These are phyloP conservation scores for Acronicta psi DNA, from an alignment of 2,888 invertebrate species.

Conservation along the genomic window DNA sequence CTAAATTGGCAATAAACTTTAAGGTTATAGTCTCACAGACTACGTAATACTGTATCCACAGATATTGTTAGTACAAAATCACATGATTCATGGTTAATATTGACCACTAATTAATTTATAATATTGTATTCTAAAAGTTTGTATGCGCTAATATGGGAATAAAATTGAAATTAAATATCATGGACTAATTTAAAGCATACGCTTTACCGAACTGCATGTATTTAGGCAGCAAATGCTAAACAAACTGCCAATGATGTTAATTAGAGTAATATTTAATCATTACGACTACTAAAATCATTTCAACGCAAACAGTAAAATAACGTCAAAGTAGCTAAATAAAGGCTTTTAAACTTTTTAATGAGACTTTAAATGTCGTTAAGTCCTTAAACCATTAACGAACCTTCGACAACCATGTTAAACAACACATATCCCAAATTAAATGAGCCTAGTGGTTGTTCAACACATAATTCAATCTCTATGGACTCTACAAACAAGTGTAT, in stretches of 20 bases:
- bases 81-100: conserved; percentile 10
- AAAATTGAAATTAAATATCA: background rate
- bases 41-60: conserved; percentile 51
- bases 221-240: background rate
- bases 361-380: conserved; percentile 26
- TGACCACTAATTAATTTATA: background rate
- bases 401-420: conserved; percentile 17
- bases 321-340: conserved; percentile 8
- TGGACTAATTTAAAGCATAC: background rate
- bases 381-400: conserved; percentile 36
- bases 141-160: conserved; percentile 5
- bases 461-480: conserved; percentile 67
- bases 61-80: conserved; percentile 32
- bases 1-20: conserved; percentile 64
- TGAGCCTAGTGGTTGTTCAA: conserved; percentile 58
- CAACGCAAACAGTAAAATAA: conserved; percentile 4
- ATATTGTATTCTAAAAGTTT: background rate
- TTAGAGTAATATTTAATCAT: background rate
- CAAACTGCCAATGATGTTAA: background rate
- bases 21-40: conserved; percentile 60
- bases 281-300: conserved; percentile 5
- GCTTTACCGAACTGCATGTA: background rate
- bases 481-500: conserved; percentile 69
- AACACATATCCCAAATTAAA: conserved; percentile 60
- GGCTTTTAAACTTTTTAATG: conserved; percentile 35